These are phyloP conservation scores for Clamator glandarius DNA, from an alignment of 2,797 vertebrate genomes.

Conservation along the genomic window DNA sequence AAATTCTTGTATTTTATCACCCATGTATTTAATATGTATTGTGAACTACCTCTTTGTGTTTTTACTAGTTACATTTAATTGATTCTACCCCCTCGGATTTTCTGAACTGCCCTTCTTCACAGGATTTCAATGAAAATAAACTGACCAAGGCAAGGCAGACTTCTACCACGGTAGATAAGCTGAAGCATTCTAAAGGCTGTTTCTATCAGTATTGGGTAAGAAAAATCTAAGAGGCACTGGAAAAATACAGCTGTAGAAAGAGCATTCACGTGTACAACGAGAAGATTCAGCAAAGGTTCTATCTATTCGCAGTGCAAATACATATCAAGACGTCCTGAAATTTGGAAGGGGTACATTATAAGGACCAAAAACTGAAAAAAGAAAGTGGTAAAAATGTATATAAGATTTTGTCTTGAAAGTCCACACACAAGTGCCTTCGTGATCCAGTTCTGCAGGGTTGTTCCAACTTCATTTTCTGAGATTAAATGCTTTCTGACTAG, in stretches of 20 bases:
- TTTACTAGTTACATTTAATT: background rate
- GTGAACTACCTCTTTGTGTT: background rate
- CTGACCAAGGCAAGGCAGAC: background rate
- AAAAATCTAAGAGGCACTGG: background rate
- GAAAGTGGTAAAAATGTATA: background rate
- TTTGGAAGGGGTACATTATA: background rate
- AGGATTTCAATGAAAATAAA: background rate
- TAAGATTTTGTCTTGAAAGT: background rate
- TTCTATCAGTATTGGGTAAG: background rate
- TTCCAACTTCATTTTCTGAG: accelerated
- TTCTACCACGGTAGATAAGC: background rate
- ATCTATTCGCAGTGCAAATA: background rate
- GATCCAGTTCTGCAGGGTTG: background rate
- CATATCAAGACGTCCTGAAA: background rate
- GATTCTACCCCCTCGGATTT: background rate
- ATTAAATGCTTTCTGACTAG: background rate
- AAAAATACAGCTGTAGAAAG: background rate
- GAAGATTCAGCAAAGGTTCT: background rate
- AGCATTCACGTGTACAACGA: background rate
- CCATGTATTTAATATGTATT: background rate
- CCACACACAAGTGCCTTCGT: background rate
- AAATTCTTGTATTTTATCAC: background rate
- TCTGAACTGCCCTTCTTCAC: background rate
- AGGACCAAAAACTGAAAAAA: background rate
- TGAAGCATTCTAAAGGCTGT: background rate